Evolutionary conservation across 1,140 invertebrate genomes (phyloP).

Genomic region (Trichonephila inaurata): DNA sequence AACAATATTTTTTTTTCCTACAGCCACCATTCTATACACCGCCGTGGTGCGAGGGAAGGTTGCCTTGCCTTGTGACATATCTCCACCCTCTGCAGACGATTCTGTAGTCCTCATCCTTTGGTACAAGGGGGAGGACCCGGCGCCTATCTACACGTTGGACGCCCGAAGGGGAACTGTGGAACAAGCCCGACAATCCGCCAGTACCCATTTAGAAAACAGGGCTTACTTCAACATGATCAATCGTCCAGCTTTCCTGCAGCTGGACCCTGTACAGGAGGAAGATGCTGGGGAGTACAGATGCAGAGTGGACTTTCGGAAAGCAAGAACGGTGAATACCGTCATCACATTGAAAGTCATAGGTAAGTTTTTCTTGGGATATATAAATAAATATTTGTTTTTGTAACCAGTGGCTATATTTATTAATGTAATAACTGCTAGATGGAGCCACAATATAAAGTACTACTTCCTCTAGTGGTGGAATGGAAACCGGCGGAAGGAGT

Average conservation of each 20-base stretch:
- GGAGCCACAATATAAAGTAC: too few species aligned
- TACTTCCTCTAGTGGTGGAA: too few species aligned
- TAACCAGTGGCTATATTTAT: too few species aligned
- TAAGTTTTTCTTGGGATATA: conserved; percentile 83
- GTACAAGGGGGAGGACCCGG: conserved; percentile 89
- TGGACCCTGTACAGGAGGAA: conserved; percentile 88
- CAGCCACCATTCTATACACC: conserved; percentile 78
- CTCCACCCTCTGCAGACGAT: conserved; percentile 87
- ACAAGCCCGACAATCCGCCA: conserved; percentile 77
- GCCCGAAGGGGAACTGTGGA: conserved; percentile 78
- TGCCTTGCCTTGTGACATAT: conserved; percentile 91
- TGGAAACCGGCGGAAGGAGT: too few species aligned
- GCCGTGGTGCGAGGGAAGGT: conserved; percentile 88
- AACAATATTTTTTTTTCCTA: neutral
- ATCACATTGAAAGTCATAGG: conserved; percentile 95
- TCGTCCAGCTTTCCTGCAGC: conserved; percentile 85
- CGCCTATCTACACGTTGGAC: conserved; percentile 79
- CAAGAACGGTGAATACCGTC: conserved; percentile 93
- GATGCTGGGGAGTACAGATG: conserved; percentile 94
- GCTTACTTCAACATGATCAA: conserved; percentile 78
- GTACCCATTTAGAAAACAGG: conserved; percentile 68
- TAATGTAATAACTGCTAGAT: too few species aligned
- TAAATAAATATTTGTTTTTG: neutral
- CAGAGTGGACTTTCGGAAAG: conserved; percentile 93
- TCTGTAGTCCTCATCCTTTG: conserved; percentile 94